Evolutionary conservation across 2,113 vertebrate species (phyloP), one percentile per base, ranked within the genome.

Genomic region (Ophiodon elongatus): DNA sequence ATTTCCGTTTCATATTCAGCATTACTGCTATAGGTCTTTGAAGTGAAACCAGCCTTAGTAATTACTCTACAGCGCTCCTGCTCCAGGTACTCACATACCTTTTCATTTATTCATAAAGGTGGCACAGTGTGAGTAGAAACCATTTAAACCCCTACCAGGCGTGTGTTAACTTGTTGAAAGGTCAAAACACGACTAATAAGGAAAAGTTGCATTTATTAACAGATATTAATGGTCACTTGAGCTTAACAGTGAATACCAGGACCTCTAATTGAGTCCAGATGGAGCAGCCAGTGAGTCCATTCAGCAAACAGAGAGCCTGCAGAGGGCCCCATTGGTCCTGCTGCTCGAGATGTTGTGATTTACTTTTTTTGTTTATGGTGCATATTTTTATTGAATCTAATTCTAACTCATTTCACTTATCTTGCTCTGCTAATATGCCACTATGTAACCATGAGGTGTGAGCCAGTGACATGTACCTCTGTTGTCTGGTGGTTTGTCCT

Each of bases 61-160:
- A 91, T 86, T 64, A 86, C 68, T 76, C 82, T 45, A 33, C 79
- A 63, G 33, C 70, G 72, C 56, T 72, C 14, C 56, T 21, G 63
- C 75, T 83, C 74, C 71, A 83, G 79, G 82, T 88, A 27, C 73
- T 57, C 43, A 2, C 72, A 54, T 37, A 66, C 47, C 87, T 82
- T 85, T 80, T 93, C 70, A 94, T 89, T 94, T 92, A 93, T 93
- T 94, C 85, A 94, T 94, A 88, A 90, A 90, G 85, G 85, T 21
- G 50, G 67, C 87, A 1, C 89, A 76, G 87, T 84, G 78, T 82
- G 85, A 84, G 67, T 8, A 60, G 63, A 80, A 45, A 31, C 62
- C 33, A 75, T 59, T 79, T 54, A 78, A 87, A 84, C 84, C 76
- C 85, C 89, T 52, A 64, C 79, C 76, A 89, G 21, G 87, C 79